Percentiles rank a stretch among this genome's conserved stretches.
Evolutionary conservation across 2,113 vertebrate genomes (phyloP).

Genomic region (Corydoras maculifer): DNA sequence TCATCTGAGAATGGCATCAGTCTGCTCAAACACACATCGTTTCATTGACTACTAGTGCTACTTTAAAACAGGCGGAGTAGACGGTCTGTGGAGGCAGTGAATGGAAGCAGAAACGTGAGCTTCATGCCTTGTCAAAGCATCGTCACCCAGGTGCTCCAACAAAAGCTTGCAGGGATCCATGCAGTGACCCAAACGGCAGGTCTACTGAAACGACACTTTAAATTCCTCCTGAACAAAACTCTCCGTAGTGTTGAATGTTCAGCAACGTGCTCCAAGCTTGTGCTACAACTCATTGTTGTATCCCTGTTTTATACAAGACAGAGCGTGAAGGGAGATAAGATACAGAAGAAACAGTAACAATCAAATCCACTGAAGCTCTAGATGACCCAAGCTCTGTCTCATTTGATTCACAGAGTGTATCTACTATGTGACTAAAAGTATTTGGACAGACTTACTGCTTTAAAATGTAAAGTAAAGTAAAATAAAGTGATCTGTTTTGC

Average conservation of each 20-base stretch:
- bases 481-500: no score
- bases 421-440: no score
- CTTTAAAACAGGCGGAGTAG: conserved; percentile 22
- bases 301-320: background rate
- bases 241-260: conserved; percentile 25
- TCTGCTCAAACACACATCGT: conserved; percentile 12
- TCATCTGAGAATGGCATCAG: conserved; percentile 19
- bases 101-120: conserved; percentile 56
- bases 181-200: conserved; percentile 60
- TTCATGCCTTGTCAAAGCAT: conserved; percentile 51
- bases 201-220: conserved; percentile 63
- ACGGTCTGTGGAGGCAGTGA: conserved; percentile 33
- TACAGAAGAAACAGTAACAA: background rate
- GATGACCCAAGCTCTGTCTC: no score
- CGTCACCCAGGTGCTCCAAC: conserved; percentile 69
- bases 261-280: background rate
- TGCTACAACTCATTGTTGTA: background rate
- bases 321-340: background rate
- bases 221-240: conserved; percentile 62
- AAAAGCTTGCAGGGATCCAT: conserved; percentile 59
- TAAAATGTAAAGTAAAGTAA: no score
- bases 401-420: no score
- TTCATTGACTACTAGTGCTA: background rate
- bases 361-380: no score
- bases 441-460: no score